Base-by-base conservation (phyloP, 1,140 invertebrate species). In the Caenorhabditis inopinata region DNA sequence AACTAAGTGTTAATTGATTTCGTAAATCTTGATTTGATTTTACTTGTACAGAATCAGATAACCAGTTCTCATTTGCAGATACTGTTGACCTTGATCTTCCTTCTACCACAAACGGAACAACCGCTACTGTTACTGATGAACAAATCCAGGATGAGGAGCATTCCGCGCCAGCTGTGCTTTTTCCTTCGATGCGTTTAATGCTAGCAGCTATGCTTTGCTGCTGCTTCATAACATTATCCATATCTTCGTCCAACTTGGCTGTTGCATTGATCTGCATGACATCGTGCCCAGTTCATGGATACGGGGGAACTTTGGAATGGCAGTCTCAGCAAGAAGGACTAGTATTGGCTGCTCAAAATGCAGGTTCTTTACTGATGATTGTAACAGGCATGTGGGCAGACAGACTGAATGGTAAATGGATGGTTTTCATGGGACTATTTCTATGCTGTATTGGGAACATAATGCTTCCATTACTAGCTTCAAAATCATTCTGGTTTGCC, bases 231-330 rank as follows among this genome's bases (percentile, higher is more conserved):
- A 84, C 87, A 3, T 58, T 87, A 27, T 87, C 87, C 3, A 86
- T 88, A 48, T 83, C 78, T 9, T 85, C 86, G 0, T 87, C 86
- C 14, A 87, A 87, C 75, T 85, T 87, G 21, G 86, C 86, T n/a
- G 86, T 87, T 25, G 86, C 87, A 23, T 49, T 87, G 16, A 87
- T 87, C 46, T 87, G 86, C 62, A 87, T 87, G 86, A 87, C 86
- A 12, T 85, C 82, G n/a, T 87, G 86, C 47, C 87, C 87, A n/a
- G 38, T 85, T 14, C 84, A 87, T 74, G 87, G 83, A 21, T 87
- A 87, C 48, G 80, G 80, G 6, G 86, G 87, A 14, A 84, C 86
- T 45, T 38, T 87, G 7, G 83, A 86, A 29, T 87, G 86, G 86
- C 49, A 84, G 45, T 81, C 86, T 12, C 84, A 87, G 51, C 83